Percentiles rank a stretch among this genome's conserved stretches.
phyloP scores from a whole-genome alignment of 2,113 vertebrate genomes.

The Callithrix jacchus region DNA sequence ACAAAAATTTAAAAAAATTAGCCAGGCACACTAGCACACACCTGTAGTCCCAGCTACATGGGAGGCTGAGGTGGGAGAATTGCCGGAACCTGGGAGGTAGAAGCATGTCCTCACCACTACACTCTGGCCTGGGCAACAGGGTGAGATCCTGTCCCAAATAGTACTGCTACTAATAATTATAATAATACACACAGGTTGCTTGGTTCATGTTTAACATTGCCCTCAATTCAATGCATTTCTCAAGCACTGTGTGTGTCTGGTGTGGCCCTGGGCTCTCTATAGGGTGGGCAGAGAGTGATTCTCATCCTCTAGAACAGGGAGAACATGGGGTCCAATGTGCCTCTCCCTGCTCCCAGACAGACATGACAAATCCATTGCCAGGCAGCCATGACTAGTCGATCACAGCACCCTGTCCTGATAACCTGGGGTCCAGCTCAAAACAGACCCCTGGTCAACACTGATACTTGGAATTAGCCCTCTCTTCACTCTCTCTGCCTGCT shows the following conservation, averaged over 20 bases:
- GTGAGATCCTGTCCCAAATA: too few species aligned
- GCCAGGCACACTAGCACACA: too few species aligned
- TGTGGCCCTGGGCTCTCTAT: background rate
- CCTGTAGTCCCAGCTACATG: too few species aligned
- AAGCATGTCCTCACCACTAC: too few species aligned
- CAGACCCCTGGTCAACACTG: background rate
- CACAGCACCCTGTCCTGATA: background rate
- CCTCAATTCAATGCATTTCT: background rate
- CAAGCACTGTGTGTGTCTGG: background rate
- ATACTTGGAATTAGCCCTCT: background rate
- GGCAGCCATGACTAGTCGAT: background rate
- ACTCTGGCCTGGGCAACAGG: too few species aligned
- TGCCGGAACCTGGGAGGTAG: too few species aligned
- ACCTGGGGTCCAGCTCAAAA: background rate
- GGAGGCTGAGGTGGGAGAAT: too few species aligned
- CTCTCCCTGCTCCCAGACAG: background rate
- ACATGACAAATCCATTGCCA: background rate
- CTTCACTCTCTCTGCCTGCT: background rate
- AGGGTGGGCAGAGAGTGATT: background rate
- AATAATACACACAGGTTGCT: too few species aligned
- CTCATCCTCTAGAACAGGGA: background rate
- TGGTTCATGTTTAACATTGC: accelerated
- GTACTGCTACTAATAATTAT: too few species aligned
- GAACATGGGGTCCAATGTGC: too few species aligned
- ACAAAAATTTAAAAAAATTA: too few species aligned